Percentiles rank a stretch among this genome's conserved stretches.
These are phyloP conservation scores for Mirounga angustirostris DNA, from an alignment of 2,113 vertebrate species.

Conservation along the genomic window DNA sequence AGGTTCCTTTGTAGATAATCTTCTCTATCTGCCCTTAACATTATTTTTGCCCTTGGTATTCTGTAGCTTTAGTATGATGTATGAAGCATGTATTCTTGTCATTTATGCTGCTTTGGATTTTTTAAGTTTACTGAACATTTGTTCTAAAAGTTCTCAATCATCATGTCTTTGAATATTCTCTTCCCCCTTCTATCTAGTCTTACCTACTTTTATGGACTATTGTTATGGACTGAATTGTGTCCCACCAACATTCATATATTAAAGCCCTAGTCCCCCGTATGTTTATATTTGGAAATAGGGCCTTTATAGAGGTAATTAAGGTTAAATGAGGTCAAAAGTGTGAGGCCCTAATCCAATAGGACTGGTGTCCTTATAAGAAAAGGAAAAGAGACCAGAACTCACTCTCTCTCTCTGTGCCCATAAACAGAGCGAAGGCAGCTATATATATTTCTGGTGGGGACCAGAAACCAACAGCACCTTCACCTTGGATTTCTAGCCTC, in stretches of 20 bases:
- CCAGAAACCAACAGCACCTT: neutral
- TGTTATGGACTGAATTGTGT: neutral
- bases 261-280: neutral
- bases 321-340: neutral
- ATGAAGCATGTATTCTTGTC: neutral
- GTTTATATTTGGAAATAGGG: neutral
- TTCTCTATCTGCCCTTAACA: neutral
- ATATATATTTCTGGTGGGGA: neutral
- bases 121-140: neutral
- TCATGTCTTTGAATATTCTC: neutral
- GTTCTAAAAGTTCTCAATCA: neutral
- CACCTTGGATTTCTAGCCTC: neutral
- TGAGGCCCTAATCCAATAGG: neutral
- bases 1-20: neutral
- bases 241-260: neutral
- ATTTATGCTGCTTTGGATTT: neutral
- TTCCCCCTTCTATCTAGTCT: neutral
- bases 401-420: neutral
- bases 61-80: neutral
- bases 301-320: neutral
- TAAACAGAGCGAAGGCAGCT: neutral
- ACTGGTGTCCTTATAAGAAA: neutral
- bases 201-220: neutral
- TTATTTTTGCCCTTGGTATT: conserved; percentile 27
- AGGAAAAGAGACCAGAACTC: neutral